These are phyloP conservation scores for Carassius carassius DNA, from an alignment of 2,113 vertebrate species.

Conservation along the genomic window DNA sequence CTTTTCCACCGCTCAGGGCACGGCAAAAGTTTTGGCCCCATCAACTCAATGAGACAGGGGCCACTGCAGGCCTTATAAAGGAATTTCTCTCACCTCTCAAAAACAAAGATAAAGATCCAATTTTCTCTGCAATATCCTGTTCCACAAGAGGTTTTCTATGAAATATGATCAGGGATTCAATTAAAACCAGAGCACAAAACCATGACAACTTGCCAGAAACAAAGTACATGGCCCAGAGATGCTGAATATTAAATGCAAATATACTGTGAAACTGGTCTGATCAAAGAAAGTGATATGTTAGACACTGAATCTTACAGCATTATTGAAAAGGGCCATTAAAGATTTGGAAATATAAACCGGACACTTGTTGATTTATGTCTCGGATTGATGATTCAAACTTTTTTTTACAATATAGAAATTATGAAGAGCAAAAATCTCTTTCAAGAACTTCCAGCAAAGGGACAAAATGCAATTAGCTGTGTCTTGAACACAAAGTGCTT, in stretches of 20 bases:
- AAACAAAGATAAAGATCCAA: conserved; percentile 17
- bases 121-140: conserved; percentile 42
- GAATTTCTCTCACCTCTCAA: not conserved
- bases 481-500: conserved; percentile 49
- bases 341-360: not conserved
- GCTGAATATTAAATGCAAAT: conserved; percentile 7
- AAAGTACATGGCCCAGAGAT: not conserved
- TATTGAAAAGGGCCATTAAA: conserved; percentile 33
- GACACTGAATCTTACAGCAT: not conserved
- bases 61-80: conserved; percentile 4
- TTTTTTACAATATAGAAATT: conserved; percentile 38
- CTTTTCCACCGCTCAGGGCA: not conserved
- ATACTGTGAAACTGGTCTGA: not conserved
- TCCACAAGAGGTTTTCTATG: not conserved
- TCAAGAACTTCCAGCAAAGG: conserved; percentile 30
- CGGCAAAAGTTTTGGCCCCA: conserved; percentile 30
- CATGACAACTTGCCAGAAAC: conserved; percentile 18
- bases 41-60: conserved; percentile 12
- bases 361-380: conserved; percentile 25
- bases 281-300: not conserved
- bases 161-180: conserved; percentile 42
- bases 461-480: conserved; percentile 48
- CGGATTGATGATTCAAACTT: not conserved
- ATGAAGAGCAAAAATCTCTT: conserved; percentile 38
- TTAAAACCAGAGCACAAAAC: conserved; percentile 27